Evolutionary conservation across 2,797 vertebrate species (phyloP), one percentile per base, ranked within the genome.

Genomic region (Manis crassicaudata): DNA sequence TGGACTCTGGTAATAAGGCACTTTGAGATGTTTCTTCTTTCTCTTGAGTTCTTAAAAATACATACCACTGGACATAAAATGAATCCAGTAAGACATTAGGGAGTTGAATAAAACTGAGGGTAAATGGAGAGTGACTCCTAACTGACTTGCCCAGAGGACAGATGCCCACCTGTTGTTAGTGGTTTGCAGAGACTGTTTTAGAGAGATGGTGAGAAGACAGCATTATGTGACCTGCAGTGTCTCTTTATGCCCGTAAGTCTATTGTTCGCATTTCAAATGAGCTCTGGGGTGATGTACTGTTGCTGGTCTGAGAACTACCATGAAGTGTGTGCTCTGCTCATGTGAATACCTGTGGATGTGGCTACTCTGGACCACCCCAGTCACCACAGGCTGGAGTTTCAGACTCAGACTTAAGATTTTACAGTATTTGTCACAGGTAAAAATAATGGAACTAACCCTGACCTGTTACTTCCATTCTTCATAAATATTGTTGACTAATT

Each of bases 401-500:
- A 27, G 52, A 52, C 46, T 35, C 60, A 80, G 79, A 65, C 90
- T 75, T 50, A 43, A 35, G 25, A 65, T 13, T 65, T n/a, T 58
- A 82, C 8, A 73, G 40, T 68, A 5, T 90, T 60, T 87, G 80
- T 95, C 87, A 84, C 37, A 65, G 83, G 56, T 62, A 37, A 90
- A 91, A 46, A 75, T 37, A 75, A 9, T 65, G 14, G n/a, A 50
- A 37, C 46, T 79, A 67, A 77, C 20, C 8, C 80, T 93, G 83
- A 88, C 58, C 94, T 76, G 83, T 54, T 73, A 46, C 70, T 81
- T 85, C 67, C 56, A 63, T 70, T 95, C 27, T 56, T 75, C 65
- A 90, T 58, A 77, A 88, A 89, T 60, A 75, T 80, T 87, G n/a
- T 62, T 27, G 29, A 70, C 35, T 83, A 80, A 62, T 62, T 43